These are phyloP conservation scores for Hypomesus transpacificus DNA, from an alignment of 2,113 vertebrate species.

Conservation along the genomic window DNA sequence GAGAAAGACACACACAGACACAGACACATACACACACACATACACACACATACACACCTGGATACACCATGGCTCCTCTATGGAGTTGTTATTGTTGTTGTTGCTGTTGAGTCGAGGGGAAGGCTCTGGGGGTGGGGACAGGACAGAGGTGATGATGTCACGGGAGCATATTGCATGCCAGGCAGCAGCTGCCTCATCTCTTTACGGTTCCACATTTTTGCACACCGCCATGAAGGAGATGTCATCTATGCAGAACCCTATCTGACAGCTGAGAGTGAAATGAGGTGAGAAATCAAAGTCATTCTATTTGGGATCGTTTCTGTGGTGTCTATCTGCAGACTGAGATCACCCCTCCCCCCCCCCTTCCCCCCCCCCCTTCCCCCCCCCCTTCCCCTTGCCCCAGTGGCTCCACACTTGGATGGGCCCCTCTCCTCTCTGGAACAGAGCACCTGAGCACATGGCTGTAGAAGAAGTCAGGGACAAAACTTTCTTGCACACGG, in stretches of 20 bases:
- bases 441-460: slow-evolving; percentile 8
- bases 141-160: slow-evolving; percentile 60
- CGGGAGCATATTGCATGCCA: slow-evolving; percentile 51
- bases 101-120: slow-evolving; percentile 38
- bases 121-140: slow-evolving; percentile 16
- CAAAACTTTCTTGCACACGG: background rate
- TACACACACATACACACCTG: background rate
- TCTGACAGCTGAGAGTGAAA: slow-evolving; percentile 77
- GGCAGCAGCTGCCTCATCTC: slow-evolving; percentile 75
- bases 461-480: too few species aligned
- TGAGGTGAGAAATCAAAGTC: slow-evolving; percentile 78
- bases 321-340: slow-evolving; percentile 60
- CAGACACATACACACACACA: background rate
- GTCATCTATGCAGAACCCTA: slow-evolving; percentile 68
- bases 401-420: slow-evolving; percentile 25
- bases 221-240: slow-evolving; percentile 63
- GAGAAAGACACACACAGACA: background rate
- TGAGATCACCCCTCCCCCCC: slow-evolving; percentile 54
- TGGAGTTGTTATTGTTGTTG: slow-evolving; percentile 50
- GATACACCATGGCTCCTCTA: slow-evolving; percentile 19
- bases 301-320: slow-evolving; percentile 66
- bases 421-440: slow-evolving; percentile 27
- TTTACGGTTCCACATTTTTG: slow-evolving; percentile 60
- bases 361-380: slow-evolving; percentile 3
- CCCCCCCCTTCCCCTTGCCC: slow-evolving; percentile 6